A percentile compares a stretch with the other conserved stretches of the same genome.
These are phyloP conservation scores for Pseudeuparius sepicola DNA, from an alignment of 2,888 invertebrate species.

Conservation along the genomic window DNA sequence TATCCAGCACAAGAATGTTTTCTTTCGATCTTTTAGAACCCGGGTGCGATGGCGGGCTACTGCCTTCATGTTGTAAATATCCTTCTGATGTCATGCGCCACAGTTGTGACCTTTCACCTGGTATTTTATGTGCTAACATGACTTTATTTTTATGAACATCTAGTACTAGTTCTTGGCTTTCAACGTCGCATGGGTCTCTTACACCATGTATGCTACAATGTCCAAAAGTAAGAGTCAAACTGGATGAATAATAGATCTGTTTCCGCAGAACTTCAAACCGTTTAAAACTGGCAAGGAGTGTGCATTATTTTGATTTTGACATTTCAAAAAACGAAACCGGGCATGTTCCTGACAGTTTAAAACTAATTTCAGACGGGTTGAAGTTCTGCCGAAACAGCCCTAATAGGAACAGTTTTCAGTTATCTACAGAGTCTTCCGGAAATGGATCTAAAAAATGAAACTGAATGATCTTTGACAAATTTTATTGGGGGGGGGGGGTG, in stretches of 20 bases:
- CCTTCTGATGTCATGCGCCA: slow-evolving; percentile 91
- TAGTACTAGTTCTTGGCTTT: slow-evolving; percentile 68
- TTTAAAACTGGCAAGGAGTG: no score
- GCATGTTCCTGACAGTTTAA: no score
- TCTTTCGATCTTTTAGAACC: slow-evolving; percentile 22
- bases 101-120: slow-evolving; percentile 69
- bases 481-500: no score
- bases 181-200: slow-evolving; percentile 45
- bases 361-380: no score
- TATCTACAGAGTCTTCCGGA: no score
- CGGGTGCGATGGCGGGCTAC: slow-evolving; percentile 61
- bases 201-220: slow-evolving; percentile 26
- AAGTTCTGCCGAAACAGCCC: no score
- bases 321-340: no score
- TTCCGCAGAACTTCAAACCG: no score
- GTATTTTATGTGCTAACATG: slow-evolving; percentile 60
- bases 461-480: no score
- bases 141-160: slow-evolving; percentile 65
- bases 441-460: no score
- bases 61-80: slow-evolving; percentile 89
- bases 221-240: slow-evolving; percentile 10
- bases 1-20: slow-evolving; percentile 67
- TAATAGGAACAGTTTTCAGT: no score
- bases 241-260: slow-evolving; percentile 3
- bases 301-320: no score